Evolutionary conservation across 2,113 vertebrate species (phyloP), one percentile per base, ranked within the genome.

Genomic region (Elaphurus davidianus): DNA sequence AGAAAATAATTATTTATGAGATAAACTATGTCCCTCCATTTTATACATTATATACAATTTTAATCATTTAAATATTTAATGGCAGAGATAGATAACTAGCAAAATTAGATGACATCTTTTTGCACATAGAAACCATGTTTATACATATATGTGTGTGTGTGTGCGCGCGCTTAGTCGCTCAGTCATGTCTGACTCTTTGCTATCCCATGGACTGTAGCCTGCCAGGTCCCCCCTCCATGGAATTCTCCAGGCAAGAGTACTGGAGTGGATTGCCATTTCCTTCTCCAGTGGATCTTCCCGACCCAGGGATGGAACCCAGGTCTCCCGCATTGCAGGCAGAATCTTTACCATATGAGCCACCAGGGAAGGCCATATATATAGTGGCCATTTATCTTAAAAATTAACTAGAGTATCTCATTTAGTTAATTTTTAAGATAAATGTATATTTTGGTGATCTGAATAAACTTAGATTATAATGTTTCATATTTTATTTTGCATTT

Each of bases 1-100:
- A 88, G 71, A 97, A 97, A 98, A 98, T 84, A 98, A 96, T 88
- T 97, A 92, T 64, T 94, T 91, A 97, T 98, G 91, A 94, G 43
- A 92, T 94, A 97, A 98, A 97, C 74, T 97, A 88, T 96, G n/a
- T 1, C 97, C 52, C 36, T 96, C 57, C 50, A 47, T 94, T 91
- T 96, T 60, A 97, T 78, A 92, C 3, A 45, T n/a, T 40, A 50
- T 81, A 43, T 93, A 96, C 98, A 97, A 97, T 79, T 91, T 97
- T 98, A 97, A 85, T 93, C 5, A 0, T 89, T 82, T 79, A 93
- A 98, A 90, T 95, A 97, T 25, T 64, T 85, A 97, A 96, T 71
- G 74, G 16, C 10, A 98, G 33, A 98, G 59, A 96, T 25, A 86
- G 2, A 90, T 55, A 95, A 21, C 67, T 97, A 59, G 59, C 4